phyloP scores from a whole-genome alignment of 2,113 vertebrate genomes.

The Cololabis saira region DNA sequence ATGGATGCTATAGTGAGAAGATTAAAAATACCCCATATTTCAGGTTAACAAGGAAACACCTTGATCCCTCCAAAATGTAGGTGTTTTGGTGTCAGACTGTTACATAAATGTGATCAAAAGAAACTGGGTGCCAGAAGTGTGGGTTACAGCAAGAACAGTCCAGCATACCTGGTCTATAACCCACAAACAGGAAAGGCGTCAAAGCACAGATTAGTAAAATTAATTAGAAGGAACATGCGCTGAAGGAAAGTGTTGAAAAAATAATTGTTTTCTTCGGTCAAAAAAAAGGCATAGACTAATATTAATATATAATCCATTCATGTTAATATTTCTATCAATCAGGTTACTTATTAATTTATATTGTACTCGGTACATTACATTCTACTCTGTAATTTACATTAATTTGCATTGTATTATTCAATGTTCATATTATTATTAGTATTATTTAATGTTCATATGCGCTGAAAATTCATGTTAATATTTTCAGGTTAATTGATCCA shows the following conservation, averaged over 20 bases:
- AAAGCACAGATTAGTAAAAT: background rate
- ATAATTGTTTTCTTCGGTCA: background rate
- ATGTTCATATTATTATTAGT: too few relatives aligned
- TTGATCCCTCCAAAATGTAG: background rate
- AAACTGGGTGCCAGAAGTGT: background rate
- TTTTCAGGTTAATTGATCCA: too few relatives aligned
- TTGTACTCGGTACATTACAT: too few relatives aligned
- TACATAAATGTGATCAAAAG: background rate
- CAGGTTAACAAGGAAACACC: background rate
- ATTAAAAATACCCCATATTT: background rate
- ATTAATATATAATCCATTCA: too few relatives aligned
- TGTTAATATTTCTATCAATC: too few relatives aligned
- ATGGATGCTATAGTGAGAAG: background rate
- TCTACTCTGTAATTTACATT: too few relatives aligned
- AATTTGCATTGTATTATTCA: too few relatives aligned
- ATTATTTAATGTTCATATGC: too few relatives aligned
- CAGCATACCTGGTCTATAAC: conserved; percentile 1
- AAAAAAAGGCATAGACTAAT: too few relatives aligned
- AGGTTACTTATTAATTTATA: too few relatives aligned
- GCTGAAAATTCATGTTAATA: too few relatives aligned
- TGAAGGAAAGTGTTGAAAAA: background rate
- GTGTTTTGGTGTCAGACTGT: conserved; percentile 1
- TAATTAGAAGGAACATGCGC: background rate
- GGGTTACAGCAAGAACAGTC: background rate
- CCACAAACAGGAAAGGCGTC: background rate